phyloP scores from a whole-genome alignment of 1,140 invertebrate genomes.

The Nasonia longicornis region DNA sequence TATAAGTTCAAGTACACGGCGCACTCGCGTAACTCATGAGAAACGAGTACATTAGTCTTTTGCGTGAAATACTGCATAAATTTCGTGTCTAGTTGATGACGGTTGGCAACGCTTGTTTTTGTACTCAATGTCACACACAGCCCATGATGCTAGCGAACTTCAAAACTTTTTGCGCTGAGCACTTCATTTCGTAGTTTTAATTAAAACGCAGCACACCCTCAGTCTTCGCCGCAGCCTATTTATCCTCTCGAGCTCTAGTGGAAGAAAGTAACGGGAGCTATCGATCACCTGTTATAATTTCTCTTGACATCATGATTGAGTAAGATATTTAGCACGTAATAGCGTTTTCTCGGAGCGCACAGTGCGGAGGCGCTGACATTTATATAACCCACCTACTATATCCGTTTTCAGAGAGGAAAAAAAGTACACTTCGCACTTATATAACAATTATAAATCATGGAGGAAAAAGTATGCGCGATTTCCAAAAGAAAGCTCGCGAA shows the following conservation, averaged over 20 bases:
- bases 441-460: too few relatives aligned
- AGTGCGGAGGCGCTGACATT: too few relatives aligned
- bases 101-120: not conserved
- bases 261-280: constrained; percentile 6
- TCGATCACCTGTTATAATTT: constrained; percentile 29
- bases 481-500: not conserved
- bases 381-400: too few relatives aligned
- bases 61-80: not conserved
- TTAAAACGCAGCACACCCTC: not conserved
- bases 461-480: not conserved
- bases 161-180: not conserved
- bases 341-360: not conserved
- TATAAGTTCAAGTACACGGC: not conserved
- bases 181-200: not conserved
- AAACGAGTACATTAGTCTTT: not conserved
- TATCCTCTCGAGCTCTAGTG: not conserved
- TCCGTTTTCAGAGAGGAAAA: too few relatives aligned
- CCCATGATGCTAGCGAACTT: not conserved
- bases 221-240: not conserved
- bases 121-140: not conserved
- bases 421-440: too few relatives aligned
- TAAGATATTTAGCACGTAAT: constrained; percentile 28
- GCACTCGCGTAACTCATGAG: not conserved
- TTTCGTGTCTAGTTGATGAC: not conserved
- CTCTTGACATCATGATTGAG: constrained; percentile 36